Evolutionary conservation across 2,888 invertebrate genomes (phyloP).

Genomic region (Emmelina monodactyla): DNA sequence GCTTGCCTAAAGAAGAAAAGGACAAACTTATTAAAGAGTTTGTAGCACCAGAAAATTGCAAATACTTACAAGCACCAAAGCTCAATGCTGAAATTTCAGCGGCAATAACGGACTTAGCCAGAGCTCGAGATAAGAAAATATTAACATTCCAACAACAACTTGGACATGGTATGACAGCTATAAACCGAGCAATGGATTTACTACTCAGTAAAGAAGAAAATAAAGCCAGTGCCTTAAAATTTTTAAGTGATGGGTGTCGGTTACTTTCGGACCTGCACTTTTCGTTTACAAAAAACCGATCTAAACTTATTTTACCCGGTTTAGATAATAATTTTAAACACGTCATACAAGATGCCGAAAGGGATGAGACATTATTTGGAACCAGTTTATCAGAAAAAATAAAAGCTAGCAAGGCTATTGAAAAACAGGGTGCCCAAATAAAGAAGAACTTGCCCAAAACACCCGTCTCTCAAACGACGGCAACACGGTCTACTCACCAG

Average conservation of each 20-base stretch:
- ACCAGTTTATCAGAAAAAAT: constrained; percentile 8
- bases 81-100: constrained; percentile 11
- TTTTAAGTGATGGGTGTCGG: constrained; percentile 9
- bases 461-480: neutral
- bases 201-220: constrained; percentile 6
- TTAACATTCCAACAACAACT: constrained; percentile 7
- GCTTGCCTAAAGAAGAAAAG: constrained; percentile 6
- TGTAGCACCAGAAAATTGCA: constrained; percentile 8
- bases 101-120: constrained; percentile 5
- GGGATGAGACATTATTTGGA: constrained; percentile 11
- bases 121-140: constrained; percentile 4
- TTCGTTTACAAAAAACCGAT: constrained; percentile 4
- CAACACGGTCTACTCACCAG: constrained; percentile 2
- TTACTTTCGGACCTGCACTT: constrained; percentile 8
- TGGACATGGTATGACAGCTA: constrained; percentile 6
- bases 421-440: constrained; percentile 1
- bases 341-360: constrained; percentile 7
- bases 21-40: constrained; percentile 6
- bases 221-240: constrained; percentile 7
- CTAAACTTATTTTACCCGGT: constrained; percentile 6
- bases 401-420: constrained; percentile 8
- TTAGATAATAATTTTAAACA: constrained; percentile 9
- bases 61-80: constrained; percentile 12
- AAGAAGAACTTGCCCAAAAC: constrained; percentile 2
- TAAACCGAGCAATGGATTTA: constrained; percentile 8